These are phyloP conservation scores for Leuciscus idus DNA, from an alignment of 2,113 vertebrate species.

Conservation along the genomic window DNA sequence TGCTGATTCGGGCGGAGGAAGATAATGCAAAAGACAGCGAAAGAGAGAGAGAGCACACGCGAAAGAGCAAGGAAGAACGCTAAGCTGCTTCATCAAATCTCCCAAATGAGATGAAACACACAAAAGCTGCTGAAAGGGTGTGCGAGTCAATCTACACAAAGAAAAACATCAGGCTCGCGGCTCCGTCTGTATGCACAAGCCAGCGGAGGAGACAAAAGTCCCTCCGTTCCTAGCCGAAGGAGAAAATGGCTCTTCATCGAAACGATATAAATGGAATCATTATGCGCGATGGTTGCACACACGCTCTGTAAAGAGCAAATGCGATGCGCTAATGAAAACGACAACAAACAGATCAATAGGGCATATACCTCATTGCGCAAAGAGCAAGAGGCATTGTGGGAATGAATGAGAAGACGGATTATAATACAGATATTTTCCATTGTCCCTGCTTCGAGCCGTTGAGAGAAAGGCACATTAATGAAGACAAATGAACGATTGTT, in stretches of 20 bases:
- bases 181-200: conserved; percentile 31
- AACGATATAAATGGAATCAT: conserved; percentile 51
- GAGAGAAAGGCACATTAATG: conserved; percentile 41
- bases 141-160: conserved; percentile 54
- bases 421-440: conserved; percentile 51
- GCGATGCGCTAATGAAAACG: conserved; percentile 47
- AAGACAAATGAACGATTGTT: conserved; percentile 41
- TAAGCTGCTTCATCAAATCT: conserved; percentile 60
- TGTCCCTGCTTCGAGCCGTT: conserved; percentile 29
- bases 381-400: conserved; percentile 37
- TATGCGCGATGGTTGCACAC: conserved; percentile 44
- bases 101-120: conserved; percentile 50
- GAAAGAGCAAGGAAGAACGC: conserved; percentile 16
- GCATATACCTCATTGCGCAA: conserved; percentile 52
- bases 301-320: conserved; percentile 20
- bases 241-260: conserved; percentile 35
- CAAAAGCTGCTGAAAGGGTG: conserved; percentile 46
- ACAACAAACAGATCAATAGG: conserved; percentile 50
- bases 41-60: neutral
- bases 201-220: conserved; percentile 47
- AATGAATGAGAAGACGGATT: conserved; percentile 41
- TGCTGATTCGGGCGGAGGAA: conserved; percentile 49
- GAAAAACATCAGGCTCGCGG: conserved; percentile 45
- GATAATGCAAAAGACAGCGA: conserved; percentile 51
- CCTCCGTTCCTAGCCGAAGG: neutral